Evolutionary conservation across 2,113 vertebrate genomes (phyloP).

Genomic region (Rana temporaria): DNA sequence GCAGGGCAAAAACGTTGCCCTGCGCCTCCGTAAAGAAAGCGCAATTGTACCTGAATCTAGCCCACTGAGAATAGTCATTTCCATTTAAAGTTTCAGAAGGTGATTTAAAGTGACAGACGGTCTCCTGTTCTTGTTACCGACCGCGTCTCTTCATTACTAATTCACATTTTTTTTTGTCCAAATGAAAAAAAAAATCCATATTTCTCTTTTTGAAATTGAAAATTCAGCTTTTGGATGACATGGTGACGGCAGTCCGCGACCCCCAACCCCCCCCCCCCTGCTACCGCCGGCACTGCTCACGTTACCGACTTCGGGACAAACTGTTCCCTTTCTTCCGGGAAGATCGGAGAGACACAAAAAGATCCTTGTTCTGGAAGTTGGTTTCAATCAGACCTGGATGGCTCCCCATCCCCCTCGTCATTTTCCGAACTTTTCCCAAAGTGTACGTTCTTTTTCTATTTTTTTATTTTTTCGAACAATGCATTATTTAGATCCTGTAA

Average conservation of each 20-base stretch:
- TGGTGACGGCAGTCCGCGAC: background rate
- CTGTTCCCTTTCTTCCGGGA: background rate
- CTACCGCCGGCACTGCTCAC: background rate
- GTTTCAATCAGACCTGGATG: background rate
- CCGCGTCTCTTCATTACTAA: too few species aligned
- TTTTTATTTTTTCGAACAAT: background rate
- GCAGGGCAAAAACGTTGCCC: too few species aligned
- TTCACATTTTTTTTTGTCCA: too few species aligned
- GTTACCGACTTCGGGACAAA: background rate
- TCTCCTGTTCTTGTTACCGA: too few species aligned
- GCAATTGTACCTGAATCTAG: too few species aligned
- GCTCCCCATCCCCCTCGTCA: background rate
- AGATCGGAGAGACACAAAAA: background rate
- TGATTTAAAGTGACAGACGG: too few species aligned
- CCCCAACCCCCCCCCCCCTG: too few species aligned
- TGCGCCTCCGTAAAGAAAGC: too few species aligned
- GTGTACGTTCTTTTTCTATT: slow-evolving; percentile 13
- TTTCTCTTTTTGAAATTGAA: background rate
- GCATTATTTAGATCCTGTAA: slow-evolving; percentile 47
- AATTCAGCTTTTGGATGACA: background rate
- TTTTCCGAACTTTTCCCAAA: background rate
- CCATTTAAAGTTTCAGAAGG: too few species aligned
- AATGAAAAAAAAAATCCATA: too few species aligned
- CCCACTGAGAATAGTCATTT: too few species aligned
- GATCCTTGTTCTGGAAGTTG: background rate